Evolutionary conservation across 1,140 invertebrate genomes (phyloP).

Genomic region (Lutraria rhynchaena): DNA sequence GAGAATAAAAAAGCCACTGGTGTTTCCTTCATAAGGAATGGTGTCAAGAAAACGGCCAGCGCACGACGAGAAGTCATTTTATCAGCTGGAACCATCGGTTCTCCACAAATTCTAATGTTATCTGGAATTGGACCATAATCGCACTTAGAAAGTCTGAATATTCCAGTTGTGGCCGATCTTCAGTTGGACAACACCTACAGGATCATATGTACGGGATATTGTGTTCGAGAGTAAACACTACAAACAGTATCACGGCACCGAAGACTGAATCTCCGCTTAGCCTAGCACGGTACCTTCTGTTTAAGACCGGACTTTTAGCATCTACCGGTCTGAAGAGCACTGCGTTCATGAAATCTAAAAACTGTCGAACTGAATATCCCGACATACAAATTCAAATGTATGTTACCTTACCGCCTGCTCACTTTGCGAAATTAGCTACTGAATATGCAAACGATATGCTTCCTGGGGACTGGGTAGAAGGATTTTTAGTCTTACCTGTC

Average conservation of each 20-base stretch:
- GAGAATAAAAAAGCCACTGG: slow-evolving; percentile 60
- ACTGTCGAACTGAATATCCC: slow-evolving; percentile 4
- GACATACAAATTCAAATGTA: neutral
- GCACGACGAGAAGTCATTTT: slow-evolving; percentile 85
- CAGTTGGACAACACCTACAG: slow-evolving; percentile 93
- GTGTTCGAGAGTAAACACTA: slow-evolving; percentile 52
- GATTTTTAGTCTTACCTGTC: slow-evolving; percentile 37
- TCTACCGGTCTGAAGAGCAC: slow-evolving; percentile 2
- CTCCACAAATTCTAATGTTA: slow-evolving; percentile 84
- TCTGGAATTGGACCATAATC: slow-evolving; percentile 85
- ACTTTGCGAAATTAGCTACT: neutral
- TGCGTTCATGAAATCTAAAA: slow-evolving; percentile 4
- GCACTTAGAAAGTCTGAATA: slow-evolving; percentile 74
- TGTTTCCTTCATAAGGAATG: slow-evolving; percentile 70
- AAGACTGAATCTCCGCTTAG: slow-evolving; percentile 43
- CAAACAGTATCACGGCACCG: slow-evolving; percentile 56
- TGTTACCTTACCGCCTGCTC: neutral
- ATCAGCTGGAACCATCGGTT: slow-evolving; percentile 84
- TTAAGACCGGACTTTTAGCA: slow-evolving; percentile 62
- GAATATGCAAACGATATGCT: neutral
- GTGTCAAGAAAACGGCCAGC: slow-evolving; percentile 83
- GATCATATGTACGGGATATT: slow-evolving; percentile 84
- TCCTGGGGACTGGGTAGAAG: slow-evolving; percentile 12
- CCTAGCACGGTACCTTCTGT: slow-evolving; percentile 58
- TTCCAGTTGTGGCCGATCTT: slow-evolving; percentile 83